A percentile compares a stretch with the other conserved stretches of the same genome.
Conservation (phyloP, 2,113 vertebrate species). For the Dicaeum eximium region DNA sequence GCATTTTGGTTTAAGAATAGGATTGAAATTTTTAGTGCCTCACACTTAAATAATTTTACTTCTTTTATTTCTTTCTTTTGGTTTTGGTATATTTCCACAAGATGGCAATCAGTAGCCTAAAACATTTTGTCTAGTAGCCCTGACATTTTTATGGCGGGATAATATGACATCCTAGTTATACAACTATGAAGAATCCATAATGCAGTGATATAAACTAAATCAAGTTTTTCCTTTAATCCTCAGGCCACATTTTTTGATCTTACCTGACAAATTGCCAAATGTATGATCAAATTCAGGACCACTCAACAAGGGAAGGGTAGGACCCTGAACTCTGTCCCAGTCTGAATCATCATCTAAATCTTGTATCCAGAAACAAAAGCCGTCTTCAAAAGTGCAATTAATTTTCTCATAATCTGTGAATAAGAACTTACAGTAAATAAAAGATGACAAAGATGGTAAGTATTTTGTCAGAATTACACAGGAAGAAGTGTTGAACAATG, state of each 20-base stretch:
- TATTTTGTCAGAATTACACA: neutral
- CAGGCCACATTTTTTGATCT: neutral
- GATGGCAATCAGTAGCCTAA: neutral
- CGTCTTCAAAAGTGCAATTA: constrained; percentile 84
- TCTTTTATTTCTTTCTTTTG: neutral
- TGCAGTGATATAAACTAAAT: neutral
- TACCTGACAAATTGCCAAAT: constrained; percentile 83
- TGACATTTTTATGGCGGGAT: neutral
- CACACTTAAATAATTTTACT: neutral
- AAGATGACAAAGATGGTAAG: neutral
- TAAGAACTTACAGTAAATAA: neutral
- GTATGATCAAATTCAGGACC: constrained; percentile 90
- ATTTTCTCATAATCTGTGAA: constrained; percentile 82
- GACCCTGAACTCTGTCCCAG: constrained; percentile 78
- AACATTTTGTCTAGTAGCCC: neutral
- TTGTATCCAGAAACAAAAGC: constrained; percentile 88
- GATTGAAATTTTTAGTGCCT: neutral
- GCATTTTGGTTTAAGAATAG: neutral
- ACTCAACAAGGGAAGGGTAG: constrained; percentile 61
- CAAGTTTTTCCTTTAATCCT: neutral
- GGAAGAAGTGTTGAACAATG: neutral
- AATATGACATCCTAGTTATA: neutral
- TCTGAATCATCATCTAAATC: constrained; percentile 70
- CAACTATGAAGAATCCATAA: neutral
- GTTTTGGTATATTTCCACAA: neutral